These are phyloP conservation scores for Sinonovacula constricta DNA, from an alignment of 1,140 invertebrate genomes.

Conservation along the genomic window DNA sequence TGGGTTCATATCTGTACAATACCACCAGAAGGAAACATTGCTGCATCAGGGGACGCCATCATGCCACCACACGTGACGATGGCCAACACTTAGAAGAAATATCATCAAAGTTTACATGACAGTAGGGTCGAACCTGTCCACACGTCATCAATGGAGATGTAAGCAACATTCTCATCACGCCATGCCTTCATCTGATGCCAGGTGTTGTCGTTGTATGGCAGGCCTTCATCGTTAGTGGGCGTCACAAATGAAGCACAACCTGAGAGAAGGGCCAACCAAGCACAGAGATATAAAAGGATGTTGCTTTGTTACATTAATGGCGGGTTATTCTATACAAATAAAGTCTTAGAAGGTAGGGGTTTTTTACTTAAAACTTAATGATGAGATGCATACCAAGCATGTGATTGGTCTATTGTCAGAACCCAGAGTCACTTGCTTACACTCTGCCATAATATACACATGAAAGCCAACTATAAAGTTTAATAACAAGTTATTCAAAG, in stretches of 20 bases:
- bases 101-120: no score
- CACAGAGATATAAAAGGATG: neutral
- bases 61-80: no score
- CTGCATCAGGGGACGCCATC: no score
- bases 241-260: slow-evolving; percentile 66
- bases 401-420: neutral
- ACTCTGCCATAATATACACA: neutral
- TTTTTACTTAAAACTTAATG: neutral
- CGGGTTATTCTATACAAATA: neutral
- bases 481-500: no score
- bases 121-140: slow-evolving; percentile 70
- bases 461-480: no score
- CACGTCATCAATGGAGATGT: slow-evolving; percentile 64
- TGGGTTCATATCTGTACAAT: no score
- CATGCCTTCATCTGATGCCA: slow-evolving; percentile 71
- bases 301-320: neutral
- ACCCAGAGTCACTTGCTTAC: neutral
- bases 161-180: slow-evolving; percentile 62
- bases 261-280: slow-evolving; percentile 26
- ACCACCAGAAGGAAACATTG: no score
- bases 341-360: neutral
- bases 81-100: no score
- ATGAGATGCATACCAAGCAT: neutral
- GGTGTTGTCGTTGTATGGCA: slow-evolving; percentile 63
- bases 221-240: slow-evolving; percentile 72